These are phyloP conservation scores for Austrolebias charrua DNA, from an alignment of 2,797 vertebrate genomes.

Conservation along the genomic window DNA sequence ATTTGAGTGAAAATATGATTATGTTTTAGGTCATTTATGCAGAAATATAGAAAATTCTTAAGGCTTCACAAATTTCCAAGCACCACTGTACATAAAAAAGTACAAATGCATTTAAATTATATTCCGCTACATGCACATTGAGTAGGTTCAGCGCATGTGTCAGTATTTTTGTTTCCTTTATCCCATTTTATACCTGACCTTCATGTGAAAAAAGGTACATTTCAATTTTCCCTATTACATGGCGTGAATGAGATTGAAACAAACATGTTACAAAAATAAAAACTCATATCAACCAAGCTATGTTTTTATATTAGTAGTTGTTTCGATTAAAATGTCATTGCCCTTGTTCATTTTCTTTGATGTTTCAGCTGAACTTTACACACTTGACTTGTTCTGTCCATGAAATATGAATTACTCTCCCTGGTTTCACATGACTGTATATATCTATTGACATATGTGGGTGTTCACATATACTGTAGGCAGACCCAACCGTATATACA, in stretches of 20 bases:
- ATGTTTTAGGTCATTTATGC: no score
- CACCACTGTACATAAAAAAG: not conserved
- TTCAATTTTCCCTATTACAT: slow-evolving; percentile 58
- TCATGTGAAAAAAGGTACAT: slow-evolving; percentile 53
- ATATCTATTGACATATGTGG: slow-evolving; percentile 39
- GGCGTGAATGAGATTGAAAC: slow-evolving; percentile 39
- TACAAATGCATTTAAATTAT: not conserved
- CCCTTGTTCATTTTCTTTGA: slow-evolving; percentile 77
- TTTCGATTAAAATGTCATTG: slow-evolving; percentile 82
- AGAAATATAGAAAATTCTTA: no score
- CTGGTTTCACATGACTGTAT: slow-evolving; percentile 50
- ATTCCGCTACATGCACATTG: slow-evolving; percentile 4
- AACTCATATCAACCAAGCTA: slow-evolving; percentile 70
- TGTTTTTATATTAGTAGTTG: slow-evolving; percentile 64
- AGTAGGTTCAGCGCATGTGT: slow-evolving; percentile 7
- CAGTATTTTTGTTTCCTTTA: slow-evolving; percentile 1
- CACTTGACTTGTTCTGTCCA: slow-evolving; percentile 80
- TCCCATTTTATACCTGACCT: slow-evolving; percentile 52
- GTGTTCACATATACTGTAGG: slow-evolving; percentile 23
- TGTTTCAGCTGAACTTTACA: slow-evolving; percentile 84
- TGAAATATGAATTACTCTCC: slow-evolving; percentile 74
- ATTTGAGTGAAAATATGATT: no score
- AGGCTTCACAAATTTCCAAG: not conserved
- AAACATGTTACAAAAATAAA: slow-evolving; percentile 60
- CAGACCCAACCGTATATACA: slow-evolving; percentile 3